A percentile compares a stretch with the other conserved stretches of the same genome.
Conservation (phyloP, 1,140 invertebrate genomes). For the Aricia agestis region DNA sequence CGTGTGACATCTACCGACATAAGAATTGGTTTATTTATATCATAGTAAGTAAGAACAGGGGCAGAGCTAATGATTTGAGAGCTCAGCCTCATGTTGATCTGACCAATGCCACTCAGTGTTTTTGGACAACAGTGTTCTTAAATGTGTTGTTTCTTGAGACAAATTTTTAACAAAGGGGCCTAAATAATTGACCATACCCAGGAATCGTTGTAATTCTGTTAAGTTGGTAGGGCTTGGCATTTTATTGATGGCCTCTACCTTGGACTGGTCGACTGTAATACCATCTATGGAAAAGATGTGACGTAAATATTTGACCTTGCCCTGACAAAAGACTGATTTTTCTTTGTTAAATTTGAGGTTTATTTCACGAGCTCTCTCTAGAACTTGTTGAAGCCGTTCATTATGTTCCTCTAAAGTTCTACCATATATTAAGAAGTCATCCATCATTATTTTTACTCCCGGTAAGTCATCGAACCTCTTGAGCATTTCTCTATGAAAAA, state of each 20-base stretch:
- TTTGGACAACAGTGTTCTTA: too few relatives aligned
- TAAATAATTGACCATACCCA: conserved; percentile 25
- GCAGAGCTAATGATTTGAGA: neutral
- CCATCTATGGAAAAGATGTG: too few relatives aligned
- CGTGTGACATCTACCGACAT: conserved; percentile 17
- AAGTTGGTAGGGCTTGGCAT: conserved; percentile 9
- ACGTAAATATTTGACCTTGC: too few relatives aligned
- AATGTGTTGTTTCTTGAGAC: too few relatives aligned
- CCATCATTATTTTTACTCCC: neutral
- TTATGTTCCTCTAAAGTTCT: neutral
- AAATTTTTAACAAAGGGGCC: neutral
- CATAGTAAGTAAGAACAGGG: conserved; percentile 30
- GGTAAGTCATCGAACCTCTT: neutral
- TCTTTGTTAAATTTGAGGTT: conserved; percentile 10
- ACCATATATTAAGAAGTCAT: neutral
- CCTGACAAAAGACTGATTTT: neutral
- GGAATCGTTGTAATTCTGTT: conserved; percentile 23
- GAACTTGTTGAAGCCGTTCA: neutral
- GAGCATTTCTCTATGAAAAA: conserved; percentile 8
- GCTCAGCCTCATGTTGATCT: too few relatives aligned
- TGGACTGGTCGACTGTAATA: too few relatives aligned
- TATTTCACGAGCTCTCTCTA: neutral
- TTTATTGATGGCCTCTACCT: neutral
- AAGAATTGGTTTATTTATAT: conserved; percentile 19
- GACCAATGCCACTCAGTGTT: too few relatives aligned